Evolutionary conservation across 92 coral and sea anemone species (phyloP).

Genomic region (Actinernus sp.): DNA sequence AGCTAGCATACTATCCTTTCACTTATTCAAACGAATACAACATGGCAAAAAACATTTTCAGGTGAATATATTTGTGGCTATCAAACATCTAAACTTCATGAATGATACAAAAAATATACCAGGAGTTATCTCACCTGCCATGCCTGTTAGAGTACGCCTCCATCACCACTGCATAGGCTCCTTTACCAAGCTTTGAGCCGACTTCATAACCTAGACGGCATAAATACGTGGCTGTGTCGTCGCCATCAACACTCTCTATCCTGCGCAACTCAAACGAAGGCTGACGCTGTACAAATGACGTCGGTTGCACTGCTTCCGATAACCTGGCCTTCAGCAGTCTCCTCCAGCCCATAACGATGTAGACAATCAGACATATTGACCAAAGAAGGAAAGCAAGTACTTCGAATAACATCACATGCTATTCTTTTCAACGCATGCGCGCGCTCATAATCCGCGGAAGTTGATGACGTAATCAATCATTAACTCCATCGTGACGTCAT

Average conservation of each 20-base stretch:
- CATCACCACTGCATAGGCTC: constrained; percentile 77
- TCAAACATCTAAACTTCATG: too few species aligned
- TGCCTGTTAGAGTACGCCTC: constrained; percentile 66
- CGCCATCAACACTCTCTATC: constrained; percentile 43
- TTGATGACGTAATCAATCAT: too few species aligned
- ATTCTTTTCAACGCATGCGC: too few species aligned
- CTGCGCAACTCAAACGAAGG: constrained; percentile 44
- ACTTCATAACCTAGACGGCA: constrained; percentile 65
- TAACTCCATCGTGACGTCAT: too few species aligned
- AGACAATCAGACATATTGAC: constrained; percentile 18
- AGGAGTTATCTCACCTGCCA: constrained; percentile 21
- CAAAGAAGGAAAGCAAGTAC: constrained; percentile 17
- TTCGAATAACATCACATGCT: constrained; percentile 22
- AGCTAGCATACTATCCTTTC: too few species aligned
- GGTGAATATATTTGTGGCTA: too few species aligned
- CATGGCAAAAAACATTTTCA: too few species aligned
- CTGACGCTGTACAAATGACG: not conserved
- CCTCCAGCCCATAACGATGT: constrained; percentile 7
- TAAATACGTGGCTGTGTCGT: constrained; percentile 39
- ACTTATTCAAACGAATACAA: too few species aligned
- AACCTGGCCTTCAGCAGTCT: constrained; percentile 3
- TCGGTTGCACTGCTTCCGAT: constrained; percentile 1
- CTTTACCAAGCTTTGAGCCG: constrained; percentile 73
- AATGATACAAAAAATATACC: too few species aligned
- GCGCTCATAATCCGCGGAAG: too few species aligned